Evolutionary conservation across 1,140 invertebrate species (phyloP), one percentile per base, ranked within the genome.

Genomic region (Nautilus pompilius): DNA sequence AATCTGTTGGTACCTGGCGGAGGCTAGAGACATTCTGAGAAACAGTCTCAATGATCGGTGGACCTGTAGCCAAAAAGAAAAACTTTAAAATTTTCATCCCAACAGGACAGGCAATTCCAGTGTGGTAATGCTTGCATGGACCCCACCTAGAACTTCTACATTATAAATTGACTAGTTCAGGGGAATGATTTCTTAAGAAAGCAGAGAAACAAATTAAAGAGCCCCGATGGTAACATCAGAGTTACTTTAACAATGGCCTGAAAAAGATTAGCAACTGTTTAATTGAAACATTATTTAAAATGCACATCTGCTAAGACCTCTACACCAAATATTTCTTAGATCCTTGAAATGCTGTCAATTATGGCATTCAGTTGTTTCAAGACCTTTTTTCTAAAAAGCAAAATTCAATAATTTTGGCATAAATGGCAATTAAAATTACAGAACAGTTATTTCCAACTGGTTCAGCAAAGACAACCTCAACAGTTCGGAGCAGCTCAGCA

Each of bases 11-110:
- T 60, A 84, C 80, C 49, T 79, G 74, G 10, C 74, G 66, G 13
- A 85, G 48, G 6, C 82, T 73, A 13, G 84, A 83, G 4, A 81
- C 88, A 83, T 80, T 88, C 78, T 81, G 87, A 83, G 90, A 87
- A 0, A 87, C 88, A 6, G 90, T 91, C 54, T 85, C 87, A 6
- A 93, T 95, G 6, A 96, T 96, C 13, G 93, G 92, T 57, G 95
- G 95, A 46, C 95, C 93, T 93, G 68, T 28, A 74, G 77, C 70
- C 20, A 34, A 57, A 28, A 63, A 49, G 32, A 62, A 54, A 54
- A 15, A 54, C 26, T 26, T 28, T 17, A 24, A 54, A 5, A 41
- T 15, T 41, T 41, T 15, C n/a, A 15, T 41, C 36, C 13, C n/a
- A 41, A 1, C 36, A 15, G 13, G 36, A 41, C n/a, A 41, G n/a